Percentiles rank a stretch among this genome's conserved stretches.
Evolutionary conservation across 2,888 invertebrate genomes (phyloP).

Genomic region (Parelbella ahira): DNA sequence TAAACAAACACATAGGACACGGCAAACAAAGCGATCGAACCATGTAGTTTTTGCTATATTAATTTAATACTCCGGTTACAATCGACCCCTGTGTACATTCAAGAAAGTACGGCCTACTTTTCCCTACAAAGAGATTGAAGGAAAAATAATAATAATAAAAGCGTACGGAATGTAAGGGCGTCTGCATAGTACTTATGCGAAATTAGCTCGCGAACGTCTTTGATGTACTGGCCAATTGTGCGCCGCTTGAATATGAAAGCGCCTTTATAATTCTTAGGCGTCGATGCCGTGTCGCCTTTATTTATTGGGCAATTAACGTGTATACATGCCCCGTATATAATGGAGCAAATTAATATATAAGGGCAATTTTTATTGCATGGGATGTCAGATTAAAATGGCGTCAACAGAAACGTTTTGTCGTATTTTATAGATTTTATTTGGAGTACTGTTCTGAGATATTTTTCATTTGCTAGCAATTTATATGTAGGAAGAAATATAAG

Average conservation of each 20-base stretch:
- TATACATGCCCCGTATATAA: conserved; percentile 29
- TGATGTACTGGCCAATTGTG: conserved; percentile 74
- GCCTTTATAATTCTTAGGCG: conserved; percentile 67
- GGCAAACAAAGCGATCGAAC: conserved; percentile 65
- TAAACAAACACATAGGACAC: conserved; percentile 64
- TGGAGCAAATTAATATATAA: conserved; percentile 25
- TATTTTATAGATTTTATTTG: too few relatives aligned
- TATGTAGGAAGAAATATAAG: too few relatives aligned
- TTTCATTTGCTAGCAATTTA: too few relatives aligned
- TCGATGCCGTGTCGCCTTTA: conserved; percentile 43
- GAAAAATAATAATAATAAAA: conserved; percentile 70
- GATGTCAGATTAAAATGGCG: conserved; percentile 21
- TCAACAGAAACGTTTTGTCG: too few relatives aligned
- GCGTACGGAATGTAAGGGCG: conserved; percentile 62
- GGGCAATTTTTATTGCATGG: conserved; percentile 9
- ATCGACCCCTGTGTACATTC: conserved; percentile 54
- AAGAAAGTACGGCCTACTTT: conserved; percentile 58
- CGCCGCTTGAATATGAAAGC: conserved; percentile 57
- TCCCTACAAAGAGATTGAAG: conserved; percentile 67
- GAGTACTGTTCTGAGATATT: too few relatives aligned
- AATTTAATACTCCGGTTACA: conserved; percentile 76
- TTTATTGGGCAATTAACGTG: conserved; percentile 43
- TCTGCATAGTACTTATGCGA: conserved; percentile 72
- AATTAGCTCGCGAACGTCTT: conserved; percentile 73
- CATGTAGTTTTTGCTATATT: conserved; percentile 69